Evolutionary conservation across 1,140 invertebrate species (phyloP), one percentile per base, ranked within the genome.

Genomic region (Tetraneura akinire): DNA sequence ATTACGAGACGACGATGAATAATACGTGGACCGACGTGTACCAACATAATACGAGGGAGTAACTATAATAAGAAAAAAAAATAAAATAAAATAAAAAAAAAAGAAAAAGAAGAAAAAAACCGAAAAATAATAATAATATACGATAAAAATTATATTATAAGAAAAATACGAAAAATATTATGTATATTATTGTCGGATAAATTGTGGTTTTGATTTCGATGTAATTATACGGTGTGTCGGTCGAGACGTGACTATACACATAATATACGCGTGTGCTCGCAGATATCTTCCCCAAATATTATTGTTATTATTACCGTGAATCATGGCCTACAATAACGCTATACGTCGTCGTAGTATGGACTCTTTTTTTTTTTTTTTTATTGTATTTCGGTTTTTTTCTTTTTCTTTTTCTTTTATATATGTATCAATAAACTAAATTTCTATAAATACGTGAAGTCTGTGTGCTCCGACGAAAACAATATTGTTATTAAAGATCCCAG

Each of bases 151-250:
- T 26, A 11, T 68, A 70, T 70, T 70, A 13, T 49, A 26, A 70
- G 23, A 70, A 70, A 47, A 49, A 13, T 49, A 9, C 13, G 66
- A 26, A 71, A 26, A 71, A 64, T 64, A 49, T 45, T 68, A 60
- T 76, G 32, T 60, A 47, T 45, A 62, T 42, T 78, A 60, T 78
- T 18, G 37, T 9, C 53, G 74, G 37, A 62, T 62, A 78, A 62
- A 47, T 62, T 78, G 74, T 78, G 74, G 74, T 78, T 78, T 78
- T 16, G 51, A 76, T 76, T 76, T 45, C 51, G 73, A 55, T 76
- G 55, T 78, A 78, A 78, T 78, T 78, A 78, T 60, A 78, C 74
- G 74, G 53, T 78, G 45, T 21, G n/a, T 11, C 55, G 32, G 21
- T 49, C 55, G 37, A 9, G 66, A 71, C 66, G 66, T 76, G 73